Conservation (phyloP, 2,113 vertebrate species). For the Ivindomyrus marchei region DNA sequence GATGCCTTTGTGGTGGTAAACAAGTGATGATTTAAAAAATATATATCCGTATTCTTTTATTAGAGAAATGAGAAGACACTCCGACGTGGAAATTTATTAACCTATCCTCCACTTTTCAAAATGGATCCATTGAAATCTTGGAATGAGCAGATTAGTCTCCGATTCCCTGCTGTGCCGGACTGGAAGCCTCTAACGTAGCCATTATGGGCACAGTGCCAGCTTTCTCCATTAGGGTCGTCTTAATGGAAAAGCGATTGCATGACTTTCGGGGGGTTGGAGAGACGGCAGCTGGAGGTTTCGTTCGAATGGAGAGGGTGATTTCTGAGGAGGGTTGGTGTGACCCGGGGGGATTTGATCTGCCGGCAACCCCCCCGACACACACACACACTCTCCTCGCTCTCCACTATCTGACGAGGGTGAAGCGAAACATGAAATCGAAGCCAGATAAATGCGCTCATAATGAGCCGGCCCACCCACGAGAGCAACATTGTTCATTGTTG, state of each 20-base stretch:
- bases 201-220: constrained; percentile 2
- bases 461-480: neutral
- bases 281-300: neutral
- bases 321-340: neutral
- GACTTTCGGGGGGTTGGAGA: constrained; percentile 9
- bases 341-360: neutral
- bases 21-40: neutral
- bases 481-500: neutral
- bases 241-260: constrained; percentile 19
- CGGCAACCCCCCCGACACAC: neutral
- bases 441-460: neutral
- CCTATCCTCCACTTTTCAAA: constrained; percentile 10
- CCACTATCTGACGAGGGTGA: neutral
- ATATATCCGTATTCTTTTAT: neutral
- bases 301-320: constrained; percentile 6
- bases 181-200: constrained; percentile 17
- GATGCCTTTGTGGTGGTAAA: neutral
- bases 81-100: constrained; percentile 7
- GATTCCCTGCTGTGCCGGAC: constrained; percentile 8
- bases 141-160: constrained; percentile 15
- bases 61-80: constrained; percentile 5
- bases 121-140: constrained; percentile 11
- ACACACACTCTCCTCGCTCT: neutral
- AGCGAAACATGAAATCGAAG: neutral
- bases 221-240: neutral